phyloP scores from a whole-genome alignment of 2,888 invertebrate genomes.

The Phortica okadai region DNA sequence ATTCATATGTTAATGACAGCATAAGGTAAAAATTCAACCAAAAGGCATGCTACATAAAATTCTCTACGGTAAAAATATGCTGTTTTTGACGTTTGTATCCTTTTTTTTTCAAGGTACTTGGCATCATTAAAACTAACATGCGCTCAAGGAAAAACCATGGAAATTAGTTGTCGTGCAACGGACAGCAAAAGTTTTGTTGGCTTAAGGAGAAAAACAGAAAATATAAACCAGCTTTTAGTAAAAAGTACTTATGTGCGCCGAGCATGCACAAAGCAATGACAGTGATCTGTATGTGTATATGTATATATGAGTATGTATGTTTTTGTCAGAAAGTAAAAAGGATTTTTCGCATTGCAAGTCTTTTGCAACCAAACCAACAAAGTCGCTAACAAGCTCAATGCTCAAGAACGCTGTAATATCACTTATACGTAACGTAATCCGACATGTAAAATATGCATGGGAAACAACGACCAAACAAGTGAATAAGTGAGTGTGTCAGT shows the following conservation, averaged over 20 bases:
- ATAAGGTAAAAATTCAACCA: neutral
- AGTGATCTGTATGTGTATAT: neutral
- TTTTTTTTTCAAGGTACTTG: neutral
- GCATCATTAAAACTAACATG: neutral
- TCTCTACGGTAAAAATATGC: neutral
- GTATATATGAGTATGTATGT: neutral
- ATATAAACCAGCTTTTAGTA: neutral
- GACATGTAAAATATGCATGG: conserved; percentile 21
- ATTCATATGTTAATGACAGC: too few relatives aligned
- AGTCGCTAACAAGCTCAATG: conserved; percentile 25
- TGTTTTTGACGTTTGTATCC: neutral
- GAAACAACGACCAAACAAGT: neutral
- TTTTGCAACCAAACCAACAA: neutral
- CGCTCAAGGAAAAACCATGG: neutral
- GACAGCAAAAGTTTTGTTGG: neutral
- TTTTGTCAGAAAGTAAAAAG: neutral
- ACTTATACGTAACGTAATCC: conserved; percentile 59
- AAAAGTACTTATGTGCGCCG: neutral
- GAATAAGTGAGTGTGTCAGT: neutral
- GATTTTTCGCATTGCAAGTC: neutral
- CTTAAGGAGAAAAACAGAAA: neutral
- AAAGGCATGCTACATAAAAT: neutral
- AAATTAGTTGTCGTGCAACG: neutral
- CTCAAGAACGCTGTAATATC: conserved; percentile 57
- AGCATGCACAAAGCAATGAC: neutral